Evolutionary conservation across 2,888 invertebrate species (phyloP).

Genomic region (Drosophila ezoana): DNA sequence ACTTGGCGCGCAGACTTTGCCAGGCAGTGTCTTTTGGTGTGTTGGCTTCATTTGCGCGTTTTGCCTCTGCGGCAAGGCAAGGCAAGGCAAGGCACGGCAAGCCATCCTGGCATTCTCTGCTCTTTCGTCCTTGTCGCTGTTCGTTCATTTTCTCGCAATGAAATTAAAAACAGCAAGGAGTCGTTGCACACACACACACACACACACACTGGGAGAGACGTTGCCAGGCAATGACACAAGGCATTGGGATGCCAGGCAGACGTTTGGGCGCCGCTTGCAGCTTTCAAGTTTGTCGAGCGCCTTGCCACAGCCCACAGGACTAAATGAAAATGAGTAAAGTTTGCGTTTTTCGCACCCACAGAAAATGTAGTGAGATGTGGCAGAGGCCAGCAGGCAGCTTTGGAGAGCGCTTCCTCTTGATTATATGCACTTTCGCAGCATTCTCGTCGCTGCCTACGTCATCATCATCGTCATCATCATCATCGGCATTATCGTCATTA

Average conservation of each 20-base stretch:
- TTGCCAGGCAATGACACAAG: slow-evolving; percentile 44
- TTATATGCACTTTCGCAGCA: slow-evolving; percentile 75
- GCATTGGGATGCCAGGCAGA: slow-evolving; percentile 34
- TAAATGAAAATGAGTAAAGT: slow-evolving; percentile 81
- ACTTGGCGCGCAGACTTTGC: slow-evolving; percentile 70
- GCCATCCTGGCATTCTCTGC: slow-evolving; percentile 31
- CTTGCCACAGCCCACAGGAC: slow-evolving; percentile 33
- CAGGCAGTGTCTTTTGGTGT: slow-evolving; percentile 67
- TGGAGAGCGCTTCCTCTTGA: slow-evolving; percentile 48
- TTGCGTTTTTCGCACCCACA: slow-evolving; percentile 65
- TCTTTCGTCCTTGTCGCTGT: slow-evolving; percentile 44
- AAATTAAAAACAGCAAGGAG: slow-evolving; percentile 83
- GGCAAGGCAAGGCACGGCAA: slow-evolving; percentile 7
- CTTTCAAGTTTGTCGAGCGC: slow-evolving; percentile 29
- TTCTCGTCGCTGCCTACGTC: slow-evolving; percentile 25
- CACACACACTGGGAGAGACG: slow-evolving; percentile 13
- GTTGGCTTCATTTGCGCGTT: slow-evolving; percentile 68
- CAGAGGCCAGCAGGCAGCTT: slow-evolving; percentile 22
- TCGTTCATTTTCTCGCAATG: slow-evolving; percentile 77
- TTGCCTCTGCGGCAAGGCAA: slow-evolving; percentile 4
- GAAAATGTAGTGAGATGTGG: slow-evolving; percentile 26
- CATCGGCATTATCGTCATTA: slow-evolving; percentile 26
- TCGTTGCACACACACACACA: slow-evolving; percentile 56
- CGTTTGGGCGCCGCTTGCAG: slow-evolving; percentile 34
- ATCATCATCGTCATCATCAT: slow-evolving; percentile 16